Evolutionary conservation across 2,797 vertebrate genomes (phyloP), one percentile per base, ranked within the genome.

Genomic region (Pogoniulus pusillus): DNA sequence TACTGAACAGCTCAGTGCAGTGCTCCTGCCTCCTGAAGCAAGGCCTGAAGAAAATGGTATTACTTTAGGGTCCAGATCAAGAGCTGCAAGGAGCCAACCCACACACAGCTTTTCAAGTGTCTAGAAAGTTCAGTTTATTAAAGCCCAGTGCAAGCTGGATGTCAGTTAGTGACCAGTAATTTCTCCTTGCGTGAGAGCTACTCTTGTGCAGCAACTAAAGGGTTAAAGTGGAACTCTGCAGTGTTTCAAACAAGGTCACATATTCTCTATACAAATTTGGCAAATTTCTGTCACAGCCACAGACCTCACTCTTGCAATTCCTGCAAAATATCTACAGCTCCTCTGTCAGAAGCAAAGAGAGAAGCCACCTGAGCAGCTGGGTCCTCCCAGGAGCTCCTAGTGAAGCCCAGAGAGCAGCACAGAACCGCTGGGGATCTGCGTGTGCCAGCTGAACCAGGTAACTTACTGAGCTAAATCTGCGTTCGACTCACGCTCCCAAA

Each of bases 211-310:
- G 87, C 94, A 93, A 57, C 75, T 47, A 68, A 95, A 87, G 83
- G 76, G 83, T 94, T 75, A 84, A 89, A 91, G 75, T 77, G 78
- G 76, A 85, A 85, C 69, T 86, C 29, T 53, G 47, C 34, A 77
- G 70, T 45, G 51, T 71, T 93, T 92, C 47, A 41, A 92, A 78
- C 78, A 90, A 39, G 70, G 54, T 91, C 87, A 79, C 79, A 45
- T 68, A 83, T 62, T 82, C 83, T 90, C 78, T 93, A 43, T 66
- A 93, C 53, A 90, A 65, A 88, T 89, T 94, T 90, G 92, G 91
- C 88, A 94, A 89, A 81, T 39, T 82, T 64, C 17, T 0, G 26
- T 82, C 79, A 63, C 83, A 93, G 91, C 94, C 89, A 91, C 11
- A 58, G 93, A 89, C 62, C 73, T 89, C 57, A 19, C 17, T 59